A percentile compares a stretch with the other conserved stretches of the same genome.
phyloP scores from a whole-genome alignment of 2,888 invertebrate species.

The Sinodicranocentrus sp. region DNA sequence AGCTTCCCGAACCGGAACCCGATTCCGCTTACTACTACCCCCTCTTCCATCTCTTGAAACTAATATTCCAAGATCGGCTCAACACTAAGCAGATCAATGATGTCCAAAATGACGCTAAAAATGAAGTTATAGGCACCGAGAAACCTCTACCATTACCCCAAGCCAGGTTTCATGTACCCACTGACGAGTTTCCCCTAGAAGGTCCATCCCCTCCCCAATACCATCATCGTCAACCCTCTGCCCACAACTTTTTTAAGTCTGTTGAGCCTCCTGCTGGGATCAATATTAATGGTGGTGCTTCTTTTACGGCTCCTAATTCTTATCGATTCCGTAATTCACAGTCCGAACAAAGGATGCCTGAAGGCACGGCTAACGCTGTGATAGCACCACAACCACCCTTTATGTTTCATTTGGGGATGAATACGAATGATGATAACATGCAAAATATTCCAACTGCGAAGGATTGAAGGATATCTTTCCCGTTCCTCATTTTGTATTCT shows the following conservation, averaged over 20 bases:
- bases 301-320: neutral
- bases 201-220: neutral
- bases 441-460: neutral
- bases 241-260: neutral
- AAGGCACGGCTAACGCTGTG: too few relatives aligned
- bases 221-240: neutral
- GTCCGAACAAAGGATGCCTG: too few relatives aligned
- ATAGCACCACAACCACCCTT: too few relatives aligned
- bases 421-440: constrained; percentile 6
- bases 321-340: too few relatives aligned
- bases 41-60: constrained; percentile 30
- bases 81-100: too few relatives aligned
- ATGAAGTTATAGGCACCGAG: too few relatives aligned
- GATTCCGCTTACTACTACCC: constrained; percentile 30
- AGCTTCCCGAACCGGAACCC: neutral
- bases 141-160: neutral
- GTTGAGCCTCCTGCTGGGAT: neutral
- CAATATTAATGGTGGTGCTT: neutral
- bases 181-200: neutral
- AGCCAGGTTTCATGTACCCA: neutral
- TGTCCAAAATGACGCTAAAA: too few relatives aligned
- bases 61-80: too few relatives aligned
- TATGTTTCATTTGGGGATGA: neutral
- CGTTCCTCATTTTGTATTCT: too few relatives aligned
- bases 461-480: too few relatives aligned